These are phyloP conservation scores for Seladonia tumulorum DNA, from an alignment of 2,888 invertebrate species.

Conservation along the genomic window DNA sequence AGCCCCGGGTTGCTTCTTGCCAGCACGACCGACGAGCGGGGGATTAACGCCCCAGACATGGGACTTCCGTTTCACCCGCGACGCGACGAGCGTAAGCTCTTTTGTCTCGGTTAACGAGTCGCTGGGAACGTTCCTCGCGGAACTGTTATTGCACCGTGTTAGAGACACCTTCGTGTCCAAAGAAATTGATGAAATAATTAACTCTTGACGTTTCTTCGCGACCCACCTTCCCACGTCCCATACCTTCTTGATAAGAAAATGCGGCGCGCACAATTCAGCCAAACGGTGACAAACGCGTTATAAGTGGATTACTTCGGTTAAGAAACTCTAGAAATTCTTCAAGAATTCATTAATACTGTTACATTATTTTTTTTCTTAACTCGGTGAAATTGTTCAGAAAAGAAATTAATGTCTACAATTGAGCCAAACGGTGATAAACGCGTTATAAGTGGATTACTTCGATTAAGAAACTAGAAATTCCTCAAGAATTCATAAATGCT, in stretches of 20 bases:
- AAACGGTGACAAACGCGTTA: background rate
- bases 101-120: constrained; percentile 3
- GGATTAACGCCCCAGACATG: background rate
- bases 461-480: background rate
- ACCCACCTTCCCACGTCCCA: background rate
- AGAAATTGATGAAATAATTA: constrained; percentile 13
- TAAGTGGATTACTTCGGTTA: too few relatives aligned
- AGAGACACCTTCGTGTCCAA: background rate
- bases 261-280: background rate
- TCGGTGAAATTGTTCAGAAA: too few relatives aligned
- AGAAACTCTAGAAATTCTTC: background rate
- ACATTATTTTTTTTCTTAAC: too few relatives aligned
- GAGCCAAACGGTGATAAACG: background rate
- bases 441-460: background rate
- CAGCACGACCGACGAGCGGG: background rate
- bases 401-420: background rate
- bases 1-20: background rate
- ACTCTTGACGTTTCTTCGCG: background rate
- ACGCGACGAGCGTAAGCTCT: background rate
- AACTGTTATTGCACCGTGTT: constrained; percentile 8
- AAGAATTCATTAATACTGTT: too few relatives aligned
- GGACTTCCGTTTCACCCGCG: background rate
- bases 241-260: background rate
- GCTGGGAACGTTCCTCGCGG: background rate
- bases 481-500: too few relatives aligned